A percentile compares a stretch with the other conserved stretches of the same genome.
Evolutionary conservation across 2,888 invertebrate species (phyloP).

Genomic region (Cotesia congregata): DNA sequence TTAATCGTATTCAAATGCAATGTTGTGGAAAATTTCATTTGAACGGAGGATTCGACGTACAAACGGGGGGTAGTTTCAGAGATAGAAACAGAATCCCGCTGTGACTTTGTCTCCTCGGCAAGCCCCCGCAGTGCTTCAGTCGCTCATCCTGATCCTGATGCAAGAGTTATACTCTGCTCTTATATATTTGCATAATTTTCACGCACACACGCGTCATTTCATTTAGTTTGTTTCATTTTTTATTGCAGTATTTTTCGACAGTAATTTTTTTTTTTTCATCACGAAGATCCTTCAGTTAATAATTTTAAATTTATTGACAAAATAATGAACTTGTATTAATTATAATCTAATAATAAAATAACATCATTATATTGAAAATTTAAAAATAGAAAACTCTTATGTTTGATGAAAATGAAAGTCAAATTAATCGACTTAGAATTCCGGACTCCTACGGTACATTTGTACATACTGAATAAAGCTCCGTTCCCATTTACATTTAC

Average conservation of each 20-base stretch:
- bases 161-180: slow-evolving; percentile 4
- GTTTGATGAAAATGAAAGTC: neutral
- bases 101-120: slow-evolving; percentile 65
- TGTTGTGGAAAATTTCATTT: slow-evolving; percentile 73
- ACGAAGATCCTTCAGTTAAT: neutral
- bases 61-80: slow-evolving; percentile 24
- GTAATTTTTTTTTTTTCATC: neutral
- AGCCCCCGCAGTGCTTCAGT: slow-evolving; percentile 30
- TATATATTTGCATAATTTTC: slow-evolving; percentile 41
- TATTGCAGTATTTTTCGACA: neutral
- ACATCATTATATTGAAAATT: too few species aligned
- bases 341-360: too few species aligned
- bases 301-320: too few species aligned
- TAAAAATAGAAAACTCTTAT: neutral
- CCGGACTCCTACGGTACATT: neutral
- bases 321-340: neutral
- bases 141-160: neutral
- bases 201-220: slow-evolving; percentile 24
- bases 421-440: slow-evolving; percentile 3
- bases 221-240: slow-evolving; percentile 5
- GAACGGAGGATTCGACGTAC: slow-evolving; percentile 53
- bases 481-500: slow-evolving; percentile 63
- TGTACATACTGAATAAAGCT: neutral
- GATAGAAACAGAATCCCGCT: slow-evolving; percentile 56
- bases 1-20: slow-evolving; percentile 72